Percentiles rank a stretch among this genome's conserved stretches.
Evolutionary conservation across 2,113 vertebrate genomes (phyloP).

Genomic region (Pelusios castaneus): DNA sequence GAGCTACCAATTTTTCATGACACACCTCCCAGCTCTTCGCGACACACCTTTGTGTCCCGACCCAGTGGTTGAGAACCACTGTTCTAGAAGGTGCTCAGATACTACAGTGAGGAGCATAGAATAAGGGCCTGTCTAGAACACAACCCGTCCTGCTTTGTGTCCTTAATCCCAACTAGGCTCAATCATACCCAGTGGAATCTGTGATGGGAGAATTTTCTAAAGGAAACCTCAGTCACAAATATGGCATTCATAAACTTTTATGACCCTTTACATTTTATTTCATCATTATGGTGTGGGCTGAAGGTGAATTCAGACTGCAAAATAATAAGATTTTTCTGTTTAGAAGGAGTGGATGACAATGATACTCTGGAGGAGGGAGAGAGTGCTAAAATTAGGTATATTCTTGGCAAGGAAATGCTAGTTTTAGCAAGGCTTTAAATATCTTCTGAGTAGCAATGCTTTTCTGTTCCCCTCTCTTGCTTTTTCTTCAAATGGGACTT

Average conservation of each 20-base stretch:
- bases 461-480: background rate
- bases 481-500: background rate
- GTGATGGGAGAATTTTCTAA: background rate
- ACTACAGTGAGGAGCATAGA: background rate
- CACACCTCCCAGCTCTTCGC: too few relatives aligned
- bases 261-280: conserved; percentile 1
- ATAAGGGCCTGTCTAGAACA: background rate
- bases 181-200: background rate
- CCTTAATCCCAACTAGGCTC: background rate
- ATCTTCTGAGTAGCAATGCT: background rate
- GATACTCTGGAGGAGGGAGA: background rate
- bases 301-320: background rate
- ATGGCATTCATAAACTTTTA: background rate
- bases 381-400: background rate
- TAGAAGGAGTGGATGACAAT: background rate
- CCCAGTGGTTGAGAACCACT: too few relatives aligned
- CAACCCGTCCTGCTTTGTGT: background rate
- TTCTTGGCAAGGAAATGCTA: background rate
- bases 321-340: background rate
- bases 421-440: background rate
- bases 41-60: too few relatives aligned
- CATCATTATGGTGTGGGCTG: background rate
- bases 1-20: too few relatives aligned
- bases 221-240: conserved; percentile 26
- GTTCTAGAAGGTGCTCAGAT: background rate